These are phyloP conservation scores for Gambusia holbrooki DNA, from an alignment of 2,113 vertebrate genomes.

Conservation along the genomic window DNA sequence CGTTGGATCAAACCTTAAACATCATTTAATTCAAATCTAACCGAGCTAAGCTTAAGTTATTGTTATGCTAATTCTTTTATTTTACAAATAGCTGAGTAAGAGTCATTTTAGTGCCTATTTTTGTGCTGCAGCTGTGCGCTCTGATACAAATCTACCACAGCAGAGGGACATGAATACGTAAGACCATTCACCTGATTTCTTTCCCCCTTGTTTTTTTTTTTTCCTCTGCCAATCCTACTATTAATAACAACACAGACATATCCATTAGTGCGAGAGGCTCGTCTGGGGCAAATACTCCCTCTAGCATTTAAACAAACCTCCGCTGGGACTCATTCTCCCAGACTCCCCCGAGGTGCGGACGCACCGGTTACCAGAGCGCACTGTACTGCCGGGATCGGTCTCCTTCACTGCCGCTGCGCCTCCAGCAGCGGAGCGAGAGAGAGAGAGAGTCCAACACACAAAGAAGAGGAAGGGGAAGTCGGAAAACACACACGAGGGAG, in stretches of 20 bases:
- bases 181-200: slow-evolving; percentile 28
- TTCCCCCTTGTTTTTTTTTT: slow-evolving; percentile 20
- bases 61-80: neutral
- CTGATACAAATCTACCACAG: slow-evolving; percentile 37
- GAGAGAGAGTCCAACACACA: slow-evolving; percentile 13
- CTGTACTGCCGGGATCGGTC: slow-evolving; percentile 58
- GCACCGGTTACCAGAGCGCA: slow-evolving; percentile 52
- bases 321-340: slow-evolving; percentile 71
- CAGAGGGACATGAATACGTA: slow-evolving; percentile 58
- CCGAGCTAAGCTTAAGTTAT: neutral
- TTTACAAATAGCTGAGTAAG: neutral
- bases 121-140: neutral
- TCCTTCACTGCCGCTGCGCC: slow-evolving; percentile 53
- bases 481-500: slow-evolving; percentile 52
- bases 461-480: slow-evolving; percentile 16
- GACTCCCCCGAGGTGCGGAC: slow-evolving; percentile 70
- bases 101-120: neutral
- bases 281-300: slow-evolving; percentile 72
- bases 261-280: slow-evolving; percentile 69
- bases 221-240: slow-evolving; percentile 47
- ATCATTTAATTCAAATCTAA: too few species aligned
- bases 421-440: slow-evolving; percentile 31
- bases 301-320: slow-evolving; percentile 78
- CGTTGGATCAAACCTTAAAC: too few species aligned
- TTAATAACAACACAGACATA: slow-evolving; percentile 76